These are phyloP conservation scores for Tenodera sinensis DNA, from an alignment of 2,888 invertebrate species.

Conservation along the genomic window DNA sequence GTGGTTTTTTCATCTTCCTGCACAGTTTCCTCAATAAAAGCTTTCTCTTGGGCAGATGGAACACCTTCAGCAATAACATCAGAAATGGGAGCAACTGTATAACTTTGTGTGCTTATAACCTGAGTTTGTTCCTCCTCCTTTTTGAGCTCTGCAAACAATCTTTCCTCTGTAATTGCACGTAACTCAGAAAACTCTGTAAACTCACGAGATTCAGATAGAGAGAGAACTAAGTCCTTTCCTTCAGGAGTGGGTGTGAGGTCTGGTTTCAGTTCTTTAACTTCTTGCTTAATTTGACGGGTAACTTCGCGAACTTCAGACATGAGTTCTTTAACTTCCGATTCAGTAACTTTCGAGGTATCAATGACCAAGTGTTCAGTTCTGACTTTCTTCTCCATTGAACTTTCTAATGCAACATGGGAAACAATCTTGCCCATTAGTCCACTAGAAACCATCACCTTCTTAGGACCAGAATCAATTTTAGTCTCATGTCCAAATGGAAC, in stretches of 20 bases:
- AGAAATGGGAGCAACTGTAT: not conserved
- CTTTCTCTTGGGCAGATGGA: not conserved
- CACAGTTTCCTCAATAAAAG: not conserved
- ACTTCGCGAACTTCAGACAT: slow-evolving; percentile 49
- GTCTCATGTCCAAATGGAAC: not conserved
- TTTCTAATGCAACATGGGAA: not conserved
- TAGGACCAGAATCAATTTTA: too few species aligned
- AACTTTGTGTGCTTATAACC: not conserved
- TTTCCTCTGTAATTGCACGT: slow-evolving; percentile 13
- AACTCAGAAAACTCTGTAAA: slow-evolving; percentile 24
- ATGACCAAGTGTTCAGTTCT: not conserved
- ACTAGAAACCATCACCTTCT: not conserved
- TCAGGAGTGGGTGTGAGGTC: slow-evolving; percentile 52
- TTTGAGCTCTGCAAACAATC: not conserved
- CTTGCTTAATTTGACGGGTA: slow-evolving; percentile 49
- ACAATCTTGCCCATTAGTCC: not conserved
- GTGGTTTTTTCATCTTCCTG: not conserved
- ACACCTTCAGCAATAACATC: not conserved
- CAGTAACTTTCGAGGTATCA: slow-evolving; percentile 20
- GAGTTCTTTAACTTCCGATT: slow-evolving; percentile 38
- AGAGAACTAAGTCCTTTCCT: slow-evolving; percentile 35
- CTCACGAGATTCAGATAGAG: slow-evolving; percentile 24
- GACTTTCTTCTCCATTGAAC: not conserved
- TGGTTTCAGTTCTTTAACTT: slow-evolving; percentile 50
- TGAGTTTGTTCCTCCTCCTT: not conserved